Evolutionary conservation across 2,113 vertebrate genomes (phyloP).

Genomic region (Gavialis gangeticus): DNA sequence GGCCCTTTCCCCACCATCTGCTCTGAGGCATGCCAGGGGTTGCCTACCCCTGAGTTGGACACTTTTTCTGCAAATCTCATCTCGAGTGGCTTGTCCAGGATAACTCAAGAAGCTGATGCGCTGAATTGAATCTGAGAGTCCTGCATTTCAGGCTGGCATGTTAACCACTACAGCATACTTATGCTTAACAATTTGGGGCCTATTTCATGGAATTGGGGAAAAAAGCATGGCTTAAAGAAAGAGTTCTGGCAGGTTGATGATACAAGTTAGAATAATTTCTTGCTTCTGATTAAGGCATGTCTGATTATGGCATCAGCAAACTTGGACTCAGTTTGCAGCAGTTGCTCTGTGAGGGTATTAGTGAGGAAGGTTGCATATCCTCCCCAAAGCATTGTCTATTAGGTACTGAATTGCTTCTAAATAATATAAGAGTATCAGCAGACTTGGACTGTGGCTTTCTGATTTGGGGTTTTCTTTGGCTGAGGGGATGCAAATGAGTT

Average conservation of each 20-base stretch:
- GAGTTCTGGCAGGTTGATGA: background rate
- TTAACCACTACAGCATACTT: background rate
- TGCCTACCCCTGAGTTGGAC: no score
- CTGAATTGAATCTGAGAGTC: rapidly evolving
- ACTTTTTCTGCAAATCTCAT: no score
- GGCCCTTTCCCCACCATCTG: no score
- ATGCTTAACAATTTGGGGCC: background rate
- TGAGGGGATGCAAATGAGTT: rapidly evolving
- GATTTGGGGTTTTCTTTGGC: background rate
- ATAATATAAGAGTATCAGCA: background rate
- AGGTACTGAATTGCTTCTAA: rapidly evolving
- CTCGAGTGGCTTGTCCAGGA: background rate
- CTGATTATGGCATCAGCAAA: background rate
- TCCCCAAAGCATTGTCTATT: background rate
- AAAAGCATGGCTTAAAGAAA: background rate
- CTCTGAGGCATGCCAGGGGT: no score
- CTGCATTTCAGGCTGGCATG: background rate
- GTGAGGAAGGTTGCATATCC: rapidly evolving
- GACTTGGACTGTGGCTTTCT: background rate
- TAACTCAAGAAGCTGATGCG: rapidly evolving
- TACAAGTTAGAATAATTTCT: background rate
- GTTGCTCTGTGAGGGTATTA: rapidly evolving
- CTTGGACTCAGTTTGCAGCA: rapidly evolving
- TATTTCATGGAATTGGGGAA: background rate
- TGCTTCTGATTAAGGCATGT: background rate